A percentile compares a stretch with the other conserved stretches of the same genome.
phyloP scores from a whole-genome alignment of 2,888 invertebrate species.

The Oscheius sp. region DNA sequence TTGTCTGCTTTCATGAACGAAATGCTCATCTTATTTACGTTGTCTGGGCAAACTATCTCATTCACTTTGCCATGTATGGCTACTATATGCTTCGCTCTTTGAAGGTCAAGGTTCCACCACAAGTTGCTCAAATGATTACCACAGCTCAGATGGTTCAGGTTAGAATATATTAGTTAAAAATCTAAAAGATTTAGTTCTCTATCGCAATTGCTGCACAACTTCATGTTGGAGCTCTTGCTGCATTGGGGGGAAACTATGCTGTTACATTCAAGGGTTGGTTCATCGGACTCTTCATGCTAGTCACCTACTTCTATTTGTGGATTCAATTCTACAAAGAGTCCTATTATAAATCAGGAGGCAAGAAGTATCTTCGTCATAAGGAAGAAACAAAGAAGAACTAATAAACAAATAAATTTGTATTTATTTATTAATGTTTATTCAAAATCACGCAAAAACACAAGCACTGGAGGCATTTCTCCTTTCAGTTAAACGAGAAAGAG shows the following conservation, averaged over 20 bases:
- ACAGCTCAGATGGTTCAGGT: slow-evolving; percentile 63
- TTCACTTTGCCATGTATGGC: slow-evolving; percentile 65
- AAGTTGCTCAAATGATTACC: slow-evolving; percentile 62
- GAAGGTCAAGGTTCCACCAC: slow-evolving; percentile 59
- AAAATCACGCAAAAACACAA: too few relatives aligned
- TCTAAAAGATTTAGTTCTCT: slow-evolving; percentile 49
- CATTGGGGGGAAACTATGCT: slow-evolving; percentile 46
- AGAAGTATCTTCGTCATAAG: slow-evolving; percentile 53
- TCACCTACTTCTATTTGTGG: slow-evolving; percentile 63
- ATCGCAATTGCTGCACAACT: slow-evolving; percentile 62
- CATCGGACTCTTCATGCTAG: slow-evolving; percentile 61
- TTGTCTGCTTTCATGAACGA: slow-evolving; percentile 64
- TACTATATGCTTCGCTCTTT: slow-evolving; percentile 66
- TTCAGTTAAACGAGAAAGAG: too few relatives aligned
- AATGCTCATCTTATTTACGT: slow-evolving; percentile 68
- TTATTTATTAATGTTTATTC: too few relatives aligned
- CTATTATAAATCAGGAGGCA: slow-evolving; percentile 60
- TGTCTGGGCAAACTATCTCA: slow-evolving; percentile 64
- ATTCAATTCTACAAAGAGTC: slow-evolving; percentile 64
- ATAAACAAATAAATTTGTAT: too few relatives aligned
- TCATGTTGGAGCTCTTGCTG: slow-evolving; percentile 49
- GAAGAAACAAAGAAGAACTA: slow-evolving; percentile 21
- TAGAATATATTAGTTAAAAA: background rate
- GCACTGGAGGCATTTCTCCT: too few relatives aligned
- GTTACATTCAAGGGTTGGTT: slow-evolving; percentile 57